Percentiles rank a stretch among this genome's conserved stretches.
Conservation (phyloP, 1,140 invertebrate species). For the Metopolophium dirhodum region DNA sequence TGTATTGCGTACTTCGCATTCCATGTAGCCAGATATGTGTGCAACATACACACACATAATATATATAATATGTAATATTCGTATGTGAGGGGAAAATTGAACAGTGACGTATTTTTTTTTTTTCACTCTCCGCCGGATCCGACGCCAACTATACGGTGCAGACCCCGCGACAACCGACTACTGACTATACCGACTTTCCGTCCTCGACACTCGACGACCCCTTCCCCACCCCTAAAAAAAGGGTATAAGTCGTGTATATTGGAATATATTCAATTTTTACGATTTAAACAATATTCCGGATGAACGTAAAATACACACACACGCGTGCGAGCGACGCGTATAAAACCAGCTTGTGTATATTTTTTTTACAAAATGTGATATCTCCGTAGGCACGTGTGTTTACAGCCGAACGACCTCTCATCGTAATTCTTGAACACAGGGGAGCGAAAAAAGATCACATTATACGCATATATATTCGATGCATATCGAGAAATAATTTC, state of each 20-base stretch:
- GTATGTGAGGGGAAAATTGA: background rate
- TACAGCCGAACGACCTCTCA: background rate
- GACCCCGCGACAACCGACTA: background rate
- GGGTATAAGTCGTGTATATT: background rate
- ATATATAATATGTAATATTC: background rate
- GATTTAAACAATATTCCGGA: constrained; percentile 22
- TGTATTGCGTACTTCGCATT: background rate
- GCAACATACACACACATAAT: background rate
- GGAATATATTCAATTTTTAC: constrained; percentile 13
- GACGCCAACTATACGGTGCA: background rate
- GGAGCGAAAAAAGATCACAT: background rate
- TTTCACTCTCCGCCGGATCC: background rate
- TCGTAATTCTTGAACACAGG: rapidly evolving
- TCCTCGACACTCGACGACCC: too few relatives aligned
- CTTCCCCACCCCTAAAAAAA: background rate
- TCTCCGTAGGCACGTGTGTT: background rate
- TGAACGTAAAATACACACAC: background rate
- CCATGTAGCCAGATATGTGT: background rate
- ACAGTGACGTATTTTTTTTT: background rate
- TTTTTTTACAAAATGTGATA: background rate
- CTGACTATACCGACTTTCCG: background rate
- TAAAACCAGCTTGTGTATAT: background rate
- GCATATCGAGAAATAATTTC: background rate
- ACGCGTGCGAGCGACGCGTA: background rate
- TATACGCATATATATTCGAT: background rate